Conservation (phyloP, 2,113 vertebrate species). For the Clarias batrachus region DNA sequence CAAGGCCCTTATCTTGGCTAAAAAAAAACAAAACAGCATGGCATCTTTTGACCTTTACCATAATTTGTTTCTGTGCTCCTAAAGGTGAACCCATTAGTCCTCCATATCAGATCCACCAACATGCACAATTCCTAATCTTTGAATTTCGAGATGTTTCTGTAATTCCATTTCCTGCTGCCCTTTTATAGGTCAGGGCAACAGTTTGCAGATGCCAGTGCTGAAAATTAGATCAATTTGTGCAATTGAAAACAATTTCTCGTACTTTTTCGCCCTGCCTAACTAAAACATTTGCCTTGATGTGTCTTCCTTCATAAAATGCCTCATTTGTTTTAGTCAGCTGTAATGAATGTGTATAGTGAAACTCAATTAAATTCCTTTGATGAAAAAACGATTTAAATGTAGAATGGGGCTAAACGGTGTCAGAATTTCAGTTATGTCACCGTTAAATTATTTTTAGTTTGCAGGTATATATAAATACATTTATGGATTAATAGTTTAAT, state of each 20-base stretch:
- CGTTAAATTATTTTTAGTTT: not conserved
- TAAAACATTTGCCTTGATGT: constrained; percentile 83
- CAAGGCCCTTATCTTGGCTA: not conserved
- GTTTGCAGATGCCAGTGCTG: constrained; percentile 66
- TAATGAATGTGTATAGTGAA: constrained; percentile 72
- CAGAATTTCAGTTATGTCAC: not conserved
- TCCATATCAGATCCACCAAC: constrained; percentile 67
- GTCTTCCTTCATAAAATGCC: constrained; percentile 78
- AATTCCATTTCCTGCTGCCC: constrained; percentile 84
- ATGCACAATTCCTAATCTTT: constrained; percentile 75
- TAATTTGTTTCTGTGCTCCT: constrained; percentile 73
- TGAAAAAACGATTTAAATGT: constrained; percentile 18
- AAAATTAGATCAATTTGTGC: constrained; percentile 66
- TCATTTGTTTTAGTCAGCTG: constrained; percentile 77
- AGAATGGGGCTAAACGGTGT: not conserved
- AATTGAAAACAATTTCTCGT: constrained; percentile 75
- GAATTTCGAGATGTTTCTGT: constrained; percentile 77
- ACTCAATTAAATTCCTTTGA: constrained; percentile 70
- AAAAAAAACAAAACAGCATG: constrained; percentile 51
- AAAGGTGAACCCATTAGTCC: constrained; percentile 75
- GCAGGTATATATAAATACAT: not conserved
- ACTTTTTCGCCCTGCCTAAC: constrained; percentile 72
- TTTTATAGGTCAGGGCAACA: constrained; percentile 85
- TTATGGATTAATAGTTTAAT: too few relatives aligned
- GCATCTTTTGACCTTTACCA: constrained; percentile 71